These are phyloP conservation scores for Semaprochilodus insignis DNA, from an alignment of 2,797 vertebrate species.

Conservation along the genomic window DNA sequence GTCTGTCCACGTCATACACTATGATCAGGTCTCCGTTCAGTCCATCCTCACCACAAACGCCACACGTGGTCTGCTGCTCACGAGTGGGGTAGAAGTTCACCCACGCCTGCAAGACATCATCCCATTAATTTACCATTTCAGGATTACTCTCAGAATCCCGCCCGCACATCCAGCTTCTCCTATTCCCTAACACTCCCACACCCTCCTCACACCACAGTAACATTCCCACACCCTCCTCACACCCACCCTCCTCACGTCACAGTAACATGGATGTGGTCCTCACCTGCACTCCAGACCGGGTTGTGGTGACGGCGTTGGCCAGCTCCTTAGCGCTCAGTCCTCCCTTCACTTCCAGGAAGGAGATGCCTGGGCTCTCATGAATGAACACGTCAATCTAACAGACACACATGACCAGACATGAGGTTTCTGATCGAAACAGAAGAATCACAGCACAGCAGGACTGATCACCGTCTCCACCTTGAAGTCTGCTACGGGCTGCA, in stretches of 20 bases:
- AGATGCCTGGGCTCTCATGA: slow-evolving; percentile 72
- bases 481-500: slow-evolving; percentile 87
- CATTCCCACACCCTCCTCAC: too few species aligned
- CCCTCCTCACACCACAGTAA: too few species aligned
- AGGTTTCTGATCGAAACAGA: not conserved
- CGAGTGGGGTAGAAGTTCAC: slow-evolving; percentile 77
- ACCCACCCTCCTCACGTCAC: too few species aligned
- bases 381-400: slow-evolving; percentile 77
- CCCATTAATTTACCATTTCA: too few species aligned
- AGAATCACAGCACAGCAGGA: too few species aligned
- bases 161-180: too few species aligned
- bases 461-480: slow-evolving; percentile 77
- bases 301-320: slow-evolving; percentile 70
- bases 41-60: slow-evolving; percentile 70
- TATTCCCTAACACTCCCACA: too few species aligned
- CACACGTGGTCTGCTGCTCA: slow-evolving; percentile 75
- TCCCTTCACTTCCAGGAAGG: slow-evolving; percentile 72
- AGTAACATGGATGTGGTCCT: not conserved
- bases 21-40: slow-evolving; percentile 80
- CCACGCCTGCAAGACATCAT: slow-evolving; percentile 65
- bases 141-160: not conserved
- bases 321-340: slow-evolving; percentile 69
- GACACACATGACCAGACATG: not conserved
- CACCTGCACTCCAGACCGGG: slow-evolving; percentile 34
- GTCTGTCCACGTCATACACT: slow-evolving; percentile 77